Percentiles rank a stretch among this genome's conserved stretches.
phyloP scores from a whole-genome alignment of 1,140 invertebrate genomes.

The Hylyphantes graminicola region DNA sequence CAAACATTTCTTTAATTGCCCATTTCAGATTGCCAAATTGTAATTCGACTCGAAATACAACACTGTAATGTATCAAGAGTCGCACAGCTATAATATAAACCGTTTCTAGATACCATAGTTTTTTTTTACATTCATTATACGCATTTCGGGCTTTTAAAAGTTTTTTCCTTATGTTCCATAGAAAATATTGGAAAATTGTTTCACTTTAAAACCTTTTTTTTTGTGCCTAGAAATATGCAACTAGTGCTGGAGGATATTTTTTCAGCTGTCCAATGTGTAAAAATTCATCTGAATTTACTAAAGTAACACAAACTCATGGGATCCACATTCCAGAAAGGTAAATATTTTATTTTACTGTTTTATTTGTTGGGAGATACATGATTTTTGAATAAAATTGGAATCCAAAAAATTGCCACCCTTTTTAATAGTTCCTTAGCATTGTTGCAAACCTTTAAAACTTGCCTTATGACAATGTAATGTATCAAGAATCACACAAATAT shows the following conservation, averaged over 20 bases:
- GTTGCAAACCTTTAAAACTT: not conserved
- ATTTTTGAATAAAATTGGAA: not conserved
- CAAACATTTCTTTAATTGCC: too few relatives aligned
- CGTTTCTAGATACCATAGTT: too few relatives aligned
- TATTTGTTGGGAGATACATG: not conserved
- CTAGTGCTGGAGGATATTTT: slow-evolving; percentile 75
- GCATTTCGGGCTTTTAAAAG: too few relatives aligned
- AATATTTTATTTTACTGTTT: slow-evolving; percentile 46
- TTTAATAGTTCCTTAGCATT: not conserved
- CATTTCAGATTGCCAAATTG: too few relatives aligned
- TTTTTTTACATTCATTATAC: too few relatives aligned
- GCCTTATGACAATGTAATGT: not conserved
- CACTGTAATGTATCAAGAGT: too few relatives aligned
- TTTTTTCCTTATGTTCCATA: too few relatives aligned
- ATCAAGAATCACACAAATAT: too few relatives aligned
- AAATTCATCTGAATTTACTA: slow-evolving; percentile 73
- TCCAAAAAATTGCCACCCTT: not conserved
- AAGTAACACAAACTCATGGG: slow-evolving; percentile 74
- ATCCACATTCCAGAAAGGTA: slow-evolving; percentile 76
- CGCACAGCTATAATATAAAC: too few relatives aligned
- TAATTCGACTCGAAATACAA: too few relatives aligned
- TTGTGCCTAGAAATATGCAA: slow-evolving; percentile 71
- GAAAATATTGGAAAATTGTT: too few relatives aligned
- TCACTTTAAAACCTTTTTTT: slow-evolving; percentile 56
- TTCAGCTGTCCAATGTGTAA: slow-evolving; percentile 79